Percentiles rank a stretch among this genome's conserved stretches.
phyloP scores from a whole-genome alignment of 2,113 vertebrate species.

The Leucopternis melanops region DNA sequence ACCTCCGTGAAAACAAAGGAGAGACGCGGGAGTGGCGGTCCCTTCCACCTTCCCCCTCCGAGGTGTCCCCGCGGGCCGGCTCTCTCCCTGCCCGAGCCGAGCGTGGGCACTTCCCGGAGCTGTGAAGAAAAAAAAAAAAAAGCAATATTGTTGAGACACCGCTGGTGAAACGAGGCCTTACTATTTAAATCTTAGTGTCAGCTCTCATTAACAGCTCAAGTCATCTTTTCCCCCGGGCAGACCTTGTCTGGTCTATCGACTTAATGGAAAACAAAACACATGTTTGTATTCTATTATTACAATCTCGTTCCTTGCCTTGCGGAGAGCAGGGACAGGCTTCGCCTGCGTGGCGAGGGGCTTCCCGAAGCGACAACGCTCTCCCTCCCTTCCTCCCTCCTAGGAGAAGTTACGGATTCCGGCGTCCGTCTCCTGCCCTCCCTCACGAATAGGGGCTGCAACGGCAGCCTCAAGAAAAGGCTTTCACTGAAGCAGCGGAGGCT shows the following conservation, averaged over 20 bases:
- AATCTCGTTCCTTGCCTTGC: not conserved
- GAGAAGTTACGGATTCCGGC: not conserved
- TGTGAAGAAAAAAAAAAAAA: not conserved
- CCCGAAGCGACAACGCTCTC: not conserved
- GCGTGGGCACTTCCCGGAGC: not conserved
- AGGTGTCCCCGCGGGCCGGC: not conserved
- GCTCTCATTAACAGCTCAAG: constrained; percentile 31
- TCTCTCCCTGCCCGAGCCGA: not conserved
- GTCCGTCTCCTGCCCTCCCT: not conserved
- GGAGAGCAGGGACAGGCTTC: not conserved
- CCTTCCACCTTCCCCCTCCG: not conserved
- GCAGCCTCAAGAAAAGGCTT: not conserved
- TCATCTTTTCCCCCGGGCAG: constrained; percentile 4
- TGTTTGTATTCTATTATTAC: not conserved
- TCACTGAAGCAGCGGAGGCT: not conserved
- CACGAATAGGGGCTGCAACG: not conserved
- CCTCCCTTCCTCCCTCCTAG: not conserved
- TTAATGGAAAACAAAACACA: constrained; percentile 24
- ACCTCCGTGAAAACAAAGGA: not conserved
- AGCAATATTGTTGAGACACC: not conserved
- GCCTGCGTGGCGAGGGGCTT: not conserved
- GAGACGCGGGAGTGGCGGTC: not conserved
- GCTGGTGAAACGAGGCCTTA: not conserved
- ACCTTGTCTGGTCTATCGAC: constrained; percentile 31
- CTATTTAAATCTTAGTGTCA: constrained; percentile 17